Conservation (phyloP, 2,113 vertebrate species). For the Callospermophilus lateralis region DNA sequence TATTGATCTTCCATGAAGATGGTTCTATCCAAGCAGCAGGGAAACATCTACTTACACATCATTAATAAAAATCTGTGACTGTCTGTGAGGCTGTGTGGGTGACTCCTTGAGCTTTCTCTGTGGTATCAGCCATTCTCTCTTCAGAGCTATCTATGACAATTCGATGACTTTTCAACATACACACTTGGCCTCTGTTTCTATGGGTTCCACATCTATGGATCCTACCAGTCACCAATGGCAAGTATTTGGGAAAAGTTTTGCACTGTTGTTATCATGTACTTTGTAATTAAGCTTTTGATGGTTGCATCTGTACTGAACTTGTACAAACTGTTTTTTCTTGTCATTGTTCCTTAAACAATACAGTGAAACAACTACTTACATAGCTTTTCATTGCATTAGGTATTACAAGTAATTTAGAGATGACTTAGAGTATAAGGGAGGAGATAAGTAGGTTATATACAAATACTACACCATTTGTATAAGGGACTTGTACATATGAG, state of each 20-base stretch:
- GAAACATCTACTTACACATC: neutral
- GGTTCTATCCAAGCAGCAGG: neutral
- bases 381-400: neutral
- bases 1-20: neutral
- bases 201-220: neutral
- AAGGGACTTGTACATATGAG: neutral
- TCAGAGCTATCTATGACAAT: neutral
- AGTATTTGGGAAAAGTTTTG: neutral
- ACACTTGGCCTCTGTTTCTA: neutral
- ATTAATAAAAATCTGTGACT: neutral
- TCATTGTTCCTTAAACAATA: neutral
- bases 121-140: neutral
- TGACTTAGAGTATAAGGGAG: neutral
- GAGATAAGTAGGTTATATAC: neutral
- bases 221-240: neutral
- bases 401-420: neutral
- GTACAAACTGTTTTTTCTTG: neutral
- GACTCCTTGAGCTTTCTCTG: neutral
- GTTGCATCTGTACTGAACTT: neutral
- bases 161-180: neutral
- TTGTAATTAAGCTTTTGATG: neutral
- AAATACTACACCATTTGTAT: neutral
- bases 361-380: neutral
- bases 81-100: neutral
- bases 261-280: neutral